Evolutionary conservation across 2,113 vertebrate species (phyloP).

Genomic region (Apteryx mantelli): DNA sequence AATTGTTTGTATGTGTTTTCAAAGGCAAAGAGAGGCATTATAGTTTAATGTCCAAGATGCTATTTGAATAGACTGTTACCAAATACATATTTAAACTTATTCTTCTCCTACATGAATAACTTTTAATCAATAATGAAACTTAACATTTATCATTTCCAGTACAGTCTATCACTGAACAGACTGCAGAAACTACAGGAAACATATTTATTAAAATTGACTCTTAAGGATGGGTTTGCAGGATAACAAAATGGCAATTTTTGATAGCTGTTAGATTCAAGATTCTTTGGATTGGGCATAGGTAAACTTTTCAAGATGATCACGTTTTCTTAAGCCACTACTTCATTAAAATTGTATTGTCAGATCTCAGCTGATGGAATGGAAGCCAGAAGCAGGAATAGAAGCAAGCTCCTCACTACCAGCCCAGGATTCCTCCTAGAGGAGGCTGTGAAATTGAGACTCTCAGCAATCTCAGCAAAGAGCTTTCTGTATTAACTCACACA

Average conservation of each 20-base stretch:
- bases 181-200: neutral
- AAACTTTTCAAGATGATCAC: neutral
- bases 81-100: neutral
- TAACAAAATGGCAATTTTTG: neutral
- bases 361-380: neutral
- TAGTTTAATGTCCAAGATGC: neutral
- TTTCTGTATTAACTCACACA: neutral
- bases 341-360: neutral
- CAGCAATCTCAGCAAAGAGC: neutral
- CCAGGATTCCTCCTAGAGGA: neutral
- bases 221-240: neutral
- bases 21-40: neutral
- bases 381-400: neutral
- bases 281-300: neutral
- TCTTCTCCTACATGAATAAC: neutral
- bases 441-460: neutral
- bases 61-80: neutral
- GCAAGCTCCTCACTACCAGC: neutral
- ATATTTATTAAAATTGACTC: rapidly evolving
- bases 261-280: neutral
- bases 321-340: neutral
- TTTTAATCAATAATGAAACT: neutral
- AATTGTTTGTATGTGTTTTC: neutral
- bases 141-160: neutral
- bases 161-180: neutral